Evolutionary conservation across 2,888 invertebrate genomes (phyloP).

Genomic region (Clunio marinus): DNA sequence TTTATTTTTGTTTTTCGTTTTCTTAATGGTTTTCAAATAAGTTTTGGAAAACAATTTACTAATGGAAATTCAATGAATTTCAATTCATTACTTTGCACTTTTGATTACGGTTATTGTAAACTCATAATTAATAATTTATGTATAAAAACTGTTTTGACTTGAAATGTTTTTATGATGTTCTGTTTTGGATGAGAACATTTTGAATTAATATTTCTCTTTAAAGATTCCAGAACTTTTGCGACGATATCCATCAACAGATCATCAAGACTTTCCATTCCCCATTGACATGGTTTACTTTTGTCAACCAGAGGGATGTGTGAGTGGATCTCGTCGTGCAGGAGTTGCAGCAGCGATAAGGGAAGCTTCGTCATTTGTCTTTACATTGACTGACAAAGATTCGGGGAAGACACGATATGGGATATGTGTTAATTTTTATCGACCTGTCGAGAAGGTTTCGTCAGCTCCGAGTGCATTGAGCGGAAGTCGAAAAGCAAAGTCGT

Average conservation of each 20-base stretch:
- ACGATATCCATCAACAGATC: conserved; percentile 92
- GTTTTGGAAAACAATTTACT: no score
- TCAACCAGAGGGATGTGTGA: conserved; percentile 97
- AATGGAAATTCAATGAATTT: no score
- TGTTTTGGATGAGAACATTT: no score
- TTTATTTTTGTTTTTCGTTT: no score
- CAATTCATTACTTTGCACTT: no score
- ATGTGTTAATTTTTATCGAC: conserved; percentile 97
- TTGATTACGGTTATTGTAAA: no score
- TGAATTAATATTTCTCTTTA: conserved; percentile 43
- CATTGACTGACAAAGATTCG: conserved; percentile 97
- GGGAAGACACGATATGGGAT: conserved; percentile 93
- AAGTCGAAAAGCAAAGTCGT: conserved; percentile 52
- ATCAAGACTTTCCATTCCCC: conserved; percentile 94
- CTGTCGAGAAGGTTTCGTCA: conserved; percentile 66
- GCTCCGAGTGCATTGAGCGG: conserved; percentile 42
- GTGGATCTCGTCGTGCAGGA: conserved; percentile 75
- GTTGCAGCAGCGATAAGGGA: conserved; percentile 64
- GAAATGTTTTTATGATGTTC: no score
- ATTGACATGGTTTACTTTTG: conserved; percentile 99
- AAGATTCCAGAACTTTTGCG: conserved; percentile 91
- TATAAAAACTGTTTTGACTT: no score
- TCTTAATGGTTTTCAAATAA: no score
- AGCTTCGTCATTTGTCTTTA: conserved; percentile 95
- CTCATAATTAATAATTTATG: no score